Evolutionary conservation across 2,888 invertebrate species (phyloP).

Genomic region (Noctua janthina): DNA sequence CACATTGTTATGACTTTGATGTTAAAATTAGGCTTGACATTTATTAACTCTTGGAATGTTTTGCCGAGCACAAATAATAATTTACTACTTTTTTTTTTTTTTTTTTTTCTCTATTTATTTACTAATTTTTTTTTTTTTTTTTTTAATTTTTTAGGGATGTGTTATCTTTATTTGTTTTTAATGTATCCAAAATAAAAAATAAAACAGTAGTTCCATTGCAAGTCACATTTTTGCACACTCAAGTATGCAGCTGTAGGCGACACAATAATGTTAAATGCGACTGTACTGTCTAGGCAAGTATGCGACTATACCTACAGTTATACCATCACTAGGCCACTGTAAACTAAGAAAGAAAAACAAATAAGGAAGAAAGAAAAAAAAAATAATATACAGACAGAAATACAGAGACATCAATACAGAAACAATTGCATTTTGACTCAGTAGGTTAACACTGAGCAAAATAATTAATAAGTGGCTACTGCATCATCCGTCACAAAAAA

Average conservation of each 20-base stretch:
- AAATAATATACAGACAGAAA: too few relatives aligned
- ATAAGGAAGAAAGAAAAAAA: too few relatives aligned
- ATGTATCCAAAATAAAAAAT: not conserved
- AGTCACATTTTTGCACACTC: not conserved
- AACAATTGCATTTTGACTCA: too few relatives aligned
- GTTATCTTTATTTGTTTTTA: not conserved
- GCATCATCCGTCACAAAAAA: not conserved
- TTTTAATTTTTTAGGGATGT: too few relatives aligned
- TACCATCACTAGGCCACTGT: not conserved
- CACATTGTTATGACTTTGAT: not conserved
- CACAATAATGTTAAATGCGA: not conserved
- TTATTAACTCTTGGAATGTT: not conserved
- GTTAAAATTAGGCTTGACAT: not conserved
- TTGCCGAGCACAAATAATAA: not conserved
- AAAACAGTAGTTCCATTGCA: not conserved
- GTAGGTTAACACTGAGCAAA: not conserved
- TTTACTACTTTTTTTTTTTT: too few relatives aligned
- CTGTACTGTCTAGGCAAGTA: not conserved
- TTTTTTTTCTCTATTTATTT: too few relatives aligned
- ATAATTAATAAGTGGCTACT: not conserved
- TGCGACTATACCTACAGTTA: too few relatives aligned
- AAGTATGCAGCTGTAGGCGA: not conserved
- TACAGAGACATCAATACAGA: too few relatives aligned
- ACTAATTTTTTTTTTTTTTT: too few relatives aligned
- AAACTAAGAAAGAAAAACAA: not conserved